Evolutionary conservation across 1,140 invertebrate species (phyloP).

Genomic region (Orchestia grillus): DNA sequence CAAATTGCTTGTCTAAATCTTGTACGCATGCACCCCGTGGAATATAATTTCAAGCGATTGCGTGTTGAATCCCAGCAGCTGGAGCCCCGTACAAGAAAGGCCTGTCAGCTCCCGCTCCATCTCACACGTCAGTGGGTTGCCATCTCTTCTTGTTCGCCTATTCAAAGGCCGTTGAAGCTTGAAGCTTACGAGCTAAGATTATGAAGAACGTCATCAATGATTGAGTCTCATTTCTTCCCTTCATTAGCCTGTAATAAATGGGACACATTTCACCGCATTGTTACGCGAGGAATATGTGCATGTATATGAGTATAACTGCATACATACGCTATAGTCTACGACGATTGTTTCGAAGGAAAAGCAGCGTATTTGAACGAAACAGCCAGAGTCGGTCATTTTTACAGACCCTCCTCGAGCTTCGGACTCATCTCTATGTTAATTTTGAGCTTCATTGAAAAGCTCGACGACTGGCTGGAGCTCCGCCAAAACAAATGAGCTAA

Average conservation of each 20-base stretch:
- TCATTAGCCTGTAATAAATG: background rate
- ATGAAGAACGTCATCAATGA: background rate
- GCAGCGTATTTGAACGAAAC: background rate
- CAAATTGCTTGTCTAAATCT: background rate
- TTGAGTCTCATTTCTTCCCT: background rate
- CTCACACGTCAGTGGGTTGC: background rate
- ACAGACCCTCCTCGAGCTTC: background rate
- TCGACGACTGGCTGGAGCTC: background rate
- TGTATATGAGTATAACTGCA: background rate
- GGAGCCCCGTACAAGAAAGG: background rate
- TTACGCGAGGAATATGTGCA: background rate
- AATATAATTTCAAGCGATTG: background rate
- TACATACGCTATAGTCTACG: background rate
- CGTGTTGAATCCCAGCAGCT: background rate
- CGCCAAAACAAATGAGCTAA: constrained; percentile 7
- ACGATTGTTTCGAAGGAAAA: too few relatives aligned
- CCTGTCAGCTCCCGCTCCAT: background rate
- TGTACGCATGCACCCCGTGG: background rate
- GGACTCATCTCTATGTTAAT: background rate
- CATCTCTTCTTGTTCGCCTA: background rate
- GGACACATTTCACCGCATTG: background rate
- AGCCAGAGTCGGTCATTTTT: background rate
- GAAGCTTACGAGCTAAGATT: background rate
- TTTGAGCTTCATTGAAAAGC: background rate
- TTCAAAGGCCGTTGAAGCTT: background rate